Evolutionary conservation across 2,797 vertebrate genomes (phyloP).

Genomic region (Pseudomugil gertrudae): DNA sequence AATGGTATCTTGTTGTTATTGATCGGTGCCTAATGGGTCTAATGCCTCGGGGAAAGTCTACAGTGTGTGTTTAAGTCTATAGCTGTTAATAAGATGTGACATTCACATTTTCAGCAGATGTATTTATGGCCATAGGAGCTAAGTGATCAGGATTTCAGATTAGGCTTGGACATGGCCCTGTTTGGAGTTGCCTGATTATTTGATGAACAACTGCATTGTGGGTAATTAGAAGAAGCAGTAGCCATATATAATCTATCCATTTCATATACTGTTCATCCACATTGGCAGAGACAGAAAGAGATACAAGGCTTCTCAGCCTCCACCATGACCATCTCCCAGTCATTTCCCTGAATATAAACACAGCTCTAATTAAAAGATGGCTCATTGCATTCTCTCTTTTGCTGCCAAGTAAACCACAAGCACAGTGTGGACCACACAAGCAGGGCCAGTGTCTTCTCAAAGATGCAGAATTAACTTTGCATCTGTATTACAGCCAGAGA

Average conservation of each 20-base stretch:
- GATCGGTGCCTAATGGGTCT: conserved; percentile 61
- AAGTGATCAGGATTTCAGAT: conserved; percentile 64
- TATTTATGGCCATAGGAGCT: conserved; percentile 66
- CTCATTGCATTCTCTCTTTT: conserved; percentile 63
- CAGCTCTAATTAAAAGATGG: conserved; percentile 77
- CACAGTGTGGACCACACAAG: conserved; percentile 74
- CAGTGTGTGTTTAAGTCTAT: conserved; percentile 45
- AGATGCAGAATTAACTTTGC: conserved; percentile 62
- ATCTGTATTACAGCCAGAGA: conserved; percentile 39
- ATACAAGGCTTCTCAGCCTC: conserved; percentile 51
- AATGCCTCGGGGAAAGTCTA: conserved; percentile 52
- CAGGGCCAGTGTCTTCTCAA: conserved; percentile 50
- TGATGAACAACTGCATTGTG: conserved; percentile 55
- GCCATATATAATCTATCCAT: conserved; percentile 65
- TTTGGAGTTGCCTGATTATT: conserved; percentile 67
- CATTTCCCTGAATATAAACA: conserved; percentile 68
- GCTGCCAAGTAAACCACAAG: conserved; percentile 74
- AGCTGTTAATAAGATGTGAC: conserved; percentile 69
- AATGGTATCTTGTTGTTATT: conserved; percentile 64
- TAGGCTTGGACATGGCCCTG: conserved; percentile 49
- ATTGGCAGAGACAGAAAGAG: conserved; percentile 17
- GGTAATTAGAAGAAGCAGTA: conserved; percentile 49
- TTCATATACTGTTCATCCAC: conserved; percentile 41
- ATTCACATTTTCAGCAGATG: conserved; percentile 73
- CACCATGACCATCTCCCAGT: conserved; percentile 56